Evolutionary conservation across 2,888 invertebrate species (phyloP).

Genomic region (Lochmaea capreae): DNA sequence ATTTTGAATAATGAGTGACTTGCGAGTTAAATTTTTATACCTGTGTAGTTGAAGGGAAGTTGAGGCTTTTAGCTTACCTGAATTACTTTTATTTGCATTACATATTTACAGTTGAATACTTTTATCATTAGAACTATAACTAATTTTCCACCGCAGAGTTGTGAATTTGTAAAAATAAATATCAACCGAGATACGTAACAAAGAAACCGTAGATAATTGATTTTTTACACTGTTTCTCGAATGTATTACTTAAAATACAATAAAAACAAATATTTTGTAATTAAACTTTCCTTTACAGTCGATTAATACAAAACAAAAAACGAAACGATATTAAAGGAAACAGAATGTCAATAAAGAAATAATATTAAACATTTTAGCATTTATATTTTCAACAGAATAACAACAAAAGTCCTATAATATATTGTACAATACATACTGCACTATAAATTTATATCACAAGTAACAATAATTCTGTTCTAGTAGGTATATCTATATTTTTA

Average conservation of each 20-base stretch:
- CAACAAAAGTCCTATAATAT: constrained; percentile 6
- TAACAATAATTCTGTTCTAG: neutral
- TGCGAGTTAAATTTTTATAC: too few relatives aligned
- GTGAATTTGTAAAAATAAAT: neutral
- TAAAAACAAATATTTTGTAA: neutral
- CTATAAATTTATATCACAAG: constrained; percentile 1
- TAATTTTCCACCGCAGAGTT: neutral
- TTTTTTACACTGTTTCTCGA: neutral
- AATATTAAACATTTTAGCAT: constrained; percentile 14
- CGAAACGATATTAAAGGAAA: neutral
- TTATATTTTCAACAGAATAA: constrained; percentile 35
- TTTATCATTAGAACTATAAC: neutral
- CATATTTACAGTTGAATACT: neutral
- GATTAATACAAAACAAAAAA: neutral
- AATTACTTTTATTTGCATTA: too few relatives aligned
- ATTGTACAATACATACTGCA: neutral
- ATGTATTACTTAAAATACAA: neutral
- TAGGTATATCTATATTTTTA: neutral
- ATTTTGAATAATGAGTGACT: too few relatives aligned
- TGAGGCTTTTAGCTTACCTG: too few relatives aligned
- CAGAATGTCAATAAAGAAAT: neutral
- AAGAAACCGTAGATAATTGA: neutral
- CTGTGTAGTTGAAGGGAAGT: too few relatives aligned
- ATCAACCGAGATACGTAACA: neutral
- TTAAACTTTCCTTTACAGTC: neutral